Evolutionary conservation across 2,888 invertebrate genomes (phyloP).

Genomic region (Pharmacophagus antenor): DNA sequence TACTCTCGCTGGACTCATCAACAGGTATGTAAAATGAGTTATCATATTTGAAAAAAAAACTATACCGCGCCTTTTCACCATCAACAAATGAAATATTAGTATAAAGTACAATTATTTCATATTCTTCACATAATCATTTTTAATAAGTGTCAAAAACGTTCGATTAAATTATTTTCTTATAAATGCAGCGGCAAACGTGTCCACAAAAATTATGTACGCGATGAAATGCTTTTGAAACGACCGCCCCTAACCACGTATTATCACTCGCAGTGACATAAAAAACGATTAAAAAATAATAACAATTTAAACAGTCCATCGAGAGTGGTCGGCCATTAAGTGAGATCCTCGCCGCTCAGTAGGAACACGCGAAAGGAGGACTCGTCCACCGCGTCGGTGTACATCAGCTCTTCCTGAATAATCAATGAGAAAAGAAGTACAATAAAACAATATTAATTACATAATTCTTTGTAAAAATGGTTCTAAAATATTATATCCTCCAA

Average conservation of each 20-base stretch:
- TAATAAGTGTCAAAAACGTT: too few species aligned
- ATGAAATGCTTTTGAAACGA: not conserved
- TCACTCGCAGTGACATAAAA: constrained; percentile 43
- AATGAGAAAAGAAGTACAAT: not conserved
- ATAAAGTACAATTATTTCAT: not conserved
- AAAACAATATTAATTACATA: too few species aligned
- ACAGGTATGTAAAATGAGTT: too few species aligned
- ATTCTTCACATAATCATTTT: too few species aligned
- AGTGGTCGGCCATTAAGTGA: constrained; percentile 30
- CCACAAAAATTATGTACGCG: too few species aligned
- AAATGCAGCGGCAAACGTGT: not conserved
- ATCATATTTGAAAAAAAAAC: too few species aligned
- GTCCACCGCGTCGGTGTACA: constrained; percentile 70
- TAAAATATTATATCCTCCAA: too few species aligned
- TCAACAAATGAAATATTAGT: not conserved
- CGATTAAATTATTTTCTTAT: not conserved
- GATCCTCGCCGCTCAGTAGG: constrained; percentile 65
- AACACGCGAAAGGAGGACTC: constrained; percentile 71
- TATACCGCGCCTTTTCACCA: too few species aligned
- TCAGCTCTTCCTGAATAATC: constrained; percentile 65
- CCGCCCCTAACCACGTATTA: constrained; percentile 27
- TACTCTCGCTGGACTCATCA: too few species aligned
- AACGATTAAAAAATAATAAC: constrained; percentile 19
- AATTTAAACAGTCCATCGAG: constrained; percentile 29
- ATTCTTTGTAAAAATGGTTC: too few species aligned